phyloP scores from a whole-genome alignment of 1,140 invertebrate species.

The Trichonephila clavata region DNA sequence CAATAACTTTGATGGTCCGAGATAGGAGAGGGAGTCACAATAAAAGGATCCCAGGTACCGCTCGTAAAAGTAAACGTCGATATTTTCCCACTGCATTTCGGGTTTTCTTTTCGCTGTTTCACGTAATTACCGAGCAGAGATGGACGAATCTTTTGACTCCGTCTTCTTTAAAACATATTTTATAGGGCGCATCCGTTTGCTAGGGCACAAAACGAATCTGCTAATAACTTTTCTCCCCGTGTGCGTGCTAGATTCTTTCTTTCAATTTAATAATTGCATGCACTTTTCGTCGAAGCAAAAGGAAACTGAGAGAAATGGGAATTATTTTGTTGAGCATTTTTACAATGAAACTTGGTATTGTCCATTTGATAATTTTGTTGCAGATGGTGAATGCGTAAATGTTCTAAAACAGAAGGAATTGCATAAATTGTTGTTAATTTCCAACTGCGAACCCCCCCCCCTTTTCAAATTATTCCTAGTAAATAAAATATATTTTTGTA shows the following conservation, averaged over 20 bases:
- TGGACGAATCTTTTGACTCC: conserved; percentile 27
- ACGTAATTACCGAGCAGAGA: conserved; percentile 18
- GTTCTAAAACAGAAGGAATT: no score
- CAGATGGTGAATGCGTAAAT: no score
- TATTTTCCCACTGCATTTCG: conserved; percentile 29
- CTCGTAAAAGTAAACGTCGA: conserved; percentile 62
- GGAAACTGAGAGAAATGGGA: not conserved
- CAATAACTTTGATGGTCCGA: conserved; percentile 65
- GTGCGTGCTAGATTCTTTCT: not conserved
- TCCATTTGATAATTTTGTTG: not conserved
- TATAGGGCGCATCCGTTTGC: conserved; percentile 3
- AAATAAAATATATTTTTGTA: no score
- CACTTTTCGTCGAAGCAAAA: not conserved
- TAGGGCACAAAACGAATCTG: not conserved
- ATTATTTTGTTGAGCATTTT: not conserved
- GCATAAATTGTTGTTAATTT: no score
- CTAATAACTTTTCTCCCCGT: not conserved
- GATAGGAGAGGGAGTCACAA: not conserved
- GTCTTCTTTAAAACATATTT: not conserved
- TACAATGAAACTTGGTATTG: not conserved
- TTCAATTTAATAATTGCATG: not conserved
- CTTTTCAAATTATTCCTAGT: no score
- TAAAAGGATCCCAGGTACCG: conserved; percentile 32
- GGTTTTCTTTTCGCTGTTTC: conserved; percentile 26
- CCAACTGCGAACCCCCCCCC: no score